These are phyloP conservation scores for Gymnocheta viridis DNA, from an alignment of 2,888 invertebrate species.

Conservation along the genomic window DNA sequence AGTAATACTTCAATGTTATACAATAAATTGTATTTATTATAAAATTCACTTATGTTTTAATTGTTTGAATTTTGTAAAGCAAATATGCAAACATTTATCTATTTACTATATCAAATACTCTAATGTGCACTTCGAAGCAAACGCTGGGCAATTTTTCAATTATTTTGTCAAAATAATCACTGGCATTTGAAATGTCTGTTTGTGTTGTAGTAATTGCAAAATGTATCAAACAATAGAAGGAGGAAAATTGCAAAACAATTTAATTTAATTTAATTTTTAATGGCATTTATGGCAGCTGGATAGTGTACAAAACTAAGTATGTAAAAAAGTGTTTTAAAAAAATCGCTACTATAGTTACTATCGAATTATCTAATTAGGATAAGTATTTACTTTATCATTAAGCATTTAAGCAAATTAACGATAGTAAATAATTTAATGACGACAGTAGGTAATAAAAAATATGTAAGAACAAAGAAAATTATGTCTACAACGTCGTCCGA, in stretches of 20 bases:
- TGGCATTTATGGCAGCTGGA: background rate
- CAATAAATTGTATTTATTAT: too few species aligned
- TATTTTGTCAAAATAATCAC: slow-evolving; percentile 35
- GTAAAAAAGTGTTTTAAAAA: too few species aligned
- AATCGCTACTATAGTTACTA: too few species aligned
- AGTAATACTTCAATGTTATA: too few species aligned
- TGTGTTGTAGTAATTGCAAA: background rate
- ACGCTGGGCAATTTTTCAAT: slow-evolving; percentile 39
- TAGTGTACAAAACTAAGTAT: background rate
- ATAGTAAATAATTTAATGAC: too few species aligned
- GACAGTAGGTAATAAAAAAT: too few species aligned
- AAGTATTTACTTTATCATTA: background rate
- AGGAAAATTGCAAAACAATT: background rate
- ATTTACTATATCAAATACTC: background rate
- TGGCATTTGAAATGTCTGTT: background rate
- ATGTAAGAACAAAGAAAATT: background rate
- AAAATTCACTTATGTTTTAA: background rate
- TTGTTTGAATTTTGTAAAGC: background rate
- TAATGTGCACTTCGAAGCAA: background rate
- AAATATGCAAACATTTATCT: background rate
- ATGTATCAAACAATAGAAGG: background rate
- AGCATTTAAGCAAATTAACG: too few species aligned
- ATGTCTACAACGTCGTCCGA: background rate
- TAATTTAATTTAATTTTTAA: background rate
- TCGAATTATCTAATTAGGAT: background rate